Evolutionary conservation across 2,888 invertebrate species (phyloP), one percentile per base, ranked within the genome.

Genomic region (Anoncus sp.): DNA sequence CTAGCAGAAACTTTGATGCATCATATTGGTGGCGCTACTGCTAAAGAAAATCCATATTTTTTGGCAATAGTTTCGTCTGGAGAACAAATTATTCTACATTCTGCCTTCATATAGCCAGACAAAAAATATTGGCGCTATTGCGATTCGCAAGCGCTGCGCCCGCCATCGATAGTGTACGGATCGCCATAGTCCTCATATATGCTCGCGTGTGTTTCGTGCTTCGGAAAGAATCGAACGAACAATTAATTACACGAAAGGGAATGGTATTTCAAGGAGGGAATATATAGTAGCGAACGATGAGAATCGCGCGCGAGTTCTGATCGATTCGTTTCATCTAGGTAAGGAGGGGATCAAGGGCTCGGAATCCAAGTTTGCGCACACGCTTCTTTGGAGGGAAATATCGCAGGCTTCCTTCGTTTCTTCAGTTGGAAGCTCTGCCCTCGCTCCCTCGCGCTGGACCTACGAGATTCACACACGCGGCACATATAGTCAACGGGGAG

Each of bases 171-270:
- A 38, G 14, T 5, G 43, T n/a, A n/a, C 10, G 3, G n/a, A 45
- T 24, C 31, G 45, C 16, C 31, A 31, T 35, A 18, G n/a, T 6
- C 51, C n/a, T n/a, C n/a, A n/a, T 51, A 59, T 62, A 38, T 24
- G 35, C 49, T 3, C 12, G 31, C 22, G 22, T 43, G 59, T 59
- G 20, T 10, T 57, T 59, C 22, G 40, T 66, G 35, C 66, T 18
- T 38, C 62, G 57, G 69, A 22, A 69, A 49, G 62, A 79, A 81
- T 79, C 66, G 31, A 40, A 4, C 75, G 65, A 38, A 66, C 81
- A 78, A 86, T 84, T 83, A 83, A 85, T 86, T 69, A 76, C 71
- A 76, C 27, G 47, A 63, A 77, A 75, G 76, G 66, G 69, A 51
- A 80, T 66, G 60, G 67, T 65, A 74, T 81, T n/a, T 55, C 24